phyloP scores from a whole-genome alignment of 2,888 invertebrate species.

The Empis livida region DNA sequence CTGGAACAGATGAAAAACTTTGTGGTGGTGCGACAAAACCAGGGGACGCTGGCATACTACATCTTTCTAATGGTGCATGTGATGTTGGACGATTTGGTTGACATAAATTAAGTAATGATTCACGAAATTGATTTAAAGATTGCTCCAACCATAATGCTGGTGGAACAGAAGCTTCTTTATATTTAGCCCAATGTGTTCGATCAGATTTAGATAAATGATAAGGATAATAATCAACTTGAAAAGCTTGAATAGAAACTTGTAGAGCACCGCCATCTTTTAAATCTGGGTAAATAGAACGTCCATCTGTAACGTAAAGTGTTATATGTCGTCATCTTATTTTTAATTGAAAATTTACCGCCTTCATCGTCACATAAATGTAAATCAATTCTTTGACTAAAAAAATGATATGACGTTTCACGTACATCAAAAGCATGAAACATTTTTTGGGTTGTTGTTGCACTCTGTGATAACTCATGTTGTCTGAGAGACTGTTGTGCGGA shows the following conservation, averaged over 20 bases:
- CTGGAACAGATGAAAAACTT: constrained; percentile 1
- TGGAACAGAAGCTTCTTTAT: constrained; percentile 63
- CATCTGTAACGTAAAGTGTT: constrained; percentile 41
- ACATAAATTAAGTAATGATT: constrained; percentile 58
- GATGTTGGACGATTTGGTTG: constrained; percentile 43
- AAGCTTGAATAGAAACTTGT: constrained; percentile 76
- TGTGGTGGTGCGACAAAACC: constrained; percentile 8
- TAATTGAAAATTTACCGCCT: constrained; percentile 47
- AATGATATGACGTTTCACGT: constrained; percentile 95
- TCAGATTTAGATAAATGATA: constrained; percentile 86
- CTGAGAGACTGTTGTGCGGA: too few species aligned
- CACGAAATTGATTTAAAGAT: constrained; percentile 65
- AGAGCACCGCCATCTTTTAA: constrained; percentile 83
- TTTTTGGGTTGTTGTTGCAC: constrained; percentile 36
- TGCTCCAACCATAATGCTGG: constrained; percentile 80
- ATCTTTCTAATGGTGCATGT: constrained; percentile 34
- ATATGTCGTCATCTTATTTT: neutral
- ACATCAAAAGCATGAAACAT: constrained; percentile 83
- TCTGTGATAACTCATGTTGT: too few species aligned
- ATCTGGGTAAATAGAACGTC: constrained; percentile 71
- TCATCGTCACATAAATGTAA: constrained; percentile 94
- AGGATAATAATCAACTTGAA: constrained; percentile 90
- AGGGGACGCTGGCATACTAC: constrained; percentile 28
- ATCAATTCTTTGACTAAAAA: constrained; percentile 85
- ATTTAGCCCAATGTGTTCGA: constrained; percentile 80